Evolutionary conservation across 2,113 vertebrate genomes (phyloP).

Genomic region (Condylura cristata): DNA sequence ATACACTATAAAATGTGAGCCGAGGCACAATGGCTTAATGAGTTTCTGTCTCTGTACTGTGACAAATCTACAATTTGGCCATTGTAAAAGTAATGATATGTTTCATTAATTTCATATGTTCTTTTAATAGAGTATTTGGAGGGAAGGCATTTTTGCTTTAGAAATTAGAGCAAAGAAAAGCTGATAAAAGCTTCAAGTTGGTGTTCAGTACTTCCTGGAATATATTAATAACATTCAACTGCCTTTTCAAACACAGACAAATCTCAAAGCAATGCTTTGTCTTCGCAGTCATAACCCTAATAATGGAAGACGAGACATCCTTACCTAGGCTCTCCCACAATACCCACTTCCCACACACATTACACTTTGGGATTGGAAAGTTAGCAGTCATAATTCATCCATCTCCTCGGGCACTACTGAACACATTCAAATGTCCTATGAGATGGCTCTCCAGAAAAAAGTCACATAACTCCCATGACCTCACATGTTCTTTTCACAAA

Average conservation of each 20-base stretch:
- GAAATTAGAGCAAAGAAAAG: slow-evolving; percentile 82
- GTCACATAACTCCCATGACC: no score
- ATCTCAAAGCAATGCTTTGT: slow-evolving; percentile 71
- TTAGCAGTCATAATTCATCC: no score
- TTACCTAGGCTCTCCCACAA: neutral
- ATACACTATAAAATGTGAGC: slow-evolving; percentile 69
- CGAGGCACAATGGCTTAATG: slow-evolving; percentile 80
- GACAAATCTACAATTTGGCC: slow-evolving; percentile 84
- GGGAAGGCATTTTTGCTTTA: slow-evolving; percentile 81
- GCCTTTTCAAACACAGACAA: slow-evolving; percentile 76
- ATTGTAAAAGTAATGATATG: slow-evolving; percentile 86
- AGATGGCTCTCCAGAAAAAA: neutral
- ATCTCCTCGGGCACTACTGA: neutral
- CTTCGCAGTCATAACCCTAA: slow-evolving; percentile 58
- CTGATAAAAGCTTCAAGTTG: slow-evolving; percentile 82
- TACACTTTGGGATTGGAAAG: neutral
- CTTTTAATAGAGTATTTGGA: slow-evolving; percentile 86
- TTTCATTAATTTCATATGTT: slow-evolving; percentile 87
- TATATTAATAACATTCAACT: slow-evolving; percentile 67
- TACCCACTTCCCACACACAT: neutral
- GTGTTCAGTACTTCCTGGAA: slow-evolving; percentile 70
- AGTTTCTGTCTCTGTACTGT: slow-evolving; percentile 79
- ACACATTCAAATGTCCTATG: neutral
- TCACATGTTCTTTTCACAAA: neutral
- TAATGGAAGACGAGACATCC: slow-evolving; percentile 50